Base-by-base conservation (phyloP, 2,888 invertebrate genomes). In the Miltochrista miniata region DNA sequence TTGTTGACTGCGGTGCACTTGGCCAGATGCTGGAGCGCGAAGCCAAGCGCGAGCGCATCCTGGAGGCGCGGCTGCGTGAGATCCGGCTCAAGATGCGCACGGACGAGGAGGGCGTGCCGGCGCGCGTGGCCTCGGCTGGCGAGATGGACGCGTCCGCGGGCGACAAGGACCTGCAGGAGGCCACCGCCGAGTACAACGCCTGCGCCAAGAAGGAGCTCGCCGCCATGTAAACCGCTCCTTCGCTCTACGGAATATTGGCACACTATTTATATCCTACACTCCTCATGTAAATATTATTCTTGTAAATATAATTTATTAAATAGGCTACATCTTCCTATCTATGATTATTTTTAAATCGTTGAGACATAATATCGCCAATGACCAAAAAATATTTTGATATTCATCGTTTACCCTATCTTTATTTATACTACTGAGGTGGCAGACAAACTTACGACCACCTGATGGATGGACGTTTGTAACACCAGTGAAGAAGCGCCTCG, bases 11-110 rank as follows among this genome's bases (percentile, higher is more conserved):
- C n/a, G n/a, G n/a, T n/a, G n/a, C n/a, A n/a, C n/a, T n/a, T n/a
- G n/a, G n/a, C n/a, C 68, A 97, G 96, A 94, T 97, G 92, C 93
- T 98, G 70, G 98, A 98, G 67, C 93, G 98, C 45, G 98, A 98
- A 86, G 94, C 94, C 48, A 94, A 96, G 51, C 93, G 98, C 48
- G 98, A 98, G 81, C 97, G 97, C 80, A 98, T 98, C 49, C 91
- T 98, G 63, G 98, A 98, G 80, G 95, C 97, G 4, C 94, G 97
- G 66, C 94, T 96, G 73, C 93, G 98, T 56, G 98, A 98, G 86
- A 93, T 96, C 59, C 92, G 94, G 39, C 82, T 96, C 13, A 94
- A 94, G 82, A 62, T 63, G 73, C 75, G 82, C 34, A 81, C 85
- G 64, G 84, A 79, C 35, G 85, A 83, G 52, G 83, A 83, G 55